phyloP scores from a whole-genome alignment of 1,140 invertebrate species.

The Lithobius niger region DNA sequence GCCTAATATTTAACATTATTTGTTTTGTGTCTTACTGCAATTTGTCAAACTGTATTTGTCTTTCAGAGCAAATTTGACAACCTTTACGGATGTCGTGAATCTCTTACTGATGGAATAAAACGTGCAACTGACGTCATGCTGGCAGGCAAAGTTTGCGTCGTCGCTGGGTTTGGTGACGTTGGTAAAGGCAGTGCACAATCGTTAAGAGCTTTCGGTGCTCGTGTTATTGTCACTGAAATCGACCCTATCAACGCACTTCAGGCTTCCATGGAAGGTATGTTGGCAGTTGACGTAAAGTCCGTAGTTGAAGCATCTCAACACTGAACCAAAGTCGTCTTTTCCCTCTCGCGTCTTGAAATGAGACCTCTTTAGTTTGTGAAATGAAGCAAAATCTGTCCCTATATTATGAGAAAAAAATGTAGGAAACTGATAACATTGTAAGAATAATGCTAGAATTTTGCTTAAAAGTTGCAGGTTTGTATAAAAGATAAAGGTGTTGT shows the following conservation, averaged over 20 bases:
- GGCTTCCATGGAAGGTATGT: slow-evolving; percentile 88
- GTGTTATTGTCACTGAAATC: slow-evolving; percentile 95
- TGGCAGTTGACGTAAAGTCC: too few species aligned
- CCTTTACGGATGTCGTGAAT: slow-evolving; percentile 95
- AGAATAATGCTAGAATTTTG: too few species aligned
- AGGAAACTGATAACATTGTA: too few species aligned
- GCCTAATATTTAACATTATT: slow-evolving; percentile 3
- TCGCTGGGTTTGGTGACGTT: slow-evolving; percentile 98
- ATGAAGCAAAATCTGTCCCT: not conserved
- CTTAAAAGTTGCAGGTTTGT: too few species aligned
- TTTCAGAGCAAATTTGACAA: slow-evolving; percentile 97
- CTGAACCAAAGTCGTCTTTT: too few species aligned
- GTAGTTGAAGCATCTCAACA: too few species aligned
- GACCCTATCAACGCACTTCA: slow-evolving; percentile 99
- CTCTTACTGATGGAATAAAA: slow-evolving; percentile 96
- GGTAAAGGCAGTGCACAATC: slow-evolving; percentile 98
- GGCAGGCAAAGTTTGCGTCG: slow-evolving; percentile 94
- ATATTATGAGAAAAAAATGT: slow-evolving; percentile 45
- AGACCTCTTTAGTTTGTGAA: not conserved
- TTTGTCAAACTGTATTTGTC: slow-evolving; percentile 6
- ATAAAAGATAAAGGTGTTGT: too few species aligned
- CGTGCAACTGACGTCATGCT: slow-evolving; percentile 96
- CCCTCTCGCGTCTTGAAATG: too few species aligned
- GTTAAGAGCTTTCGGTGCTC: slow-evolving; percentile 81
- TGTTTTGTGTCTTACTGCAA: not conserved